Base-by-base conservation (phyloP, 2,888 invertebrate genomes). In the Lordiphosa andalusiaca region DNA sequence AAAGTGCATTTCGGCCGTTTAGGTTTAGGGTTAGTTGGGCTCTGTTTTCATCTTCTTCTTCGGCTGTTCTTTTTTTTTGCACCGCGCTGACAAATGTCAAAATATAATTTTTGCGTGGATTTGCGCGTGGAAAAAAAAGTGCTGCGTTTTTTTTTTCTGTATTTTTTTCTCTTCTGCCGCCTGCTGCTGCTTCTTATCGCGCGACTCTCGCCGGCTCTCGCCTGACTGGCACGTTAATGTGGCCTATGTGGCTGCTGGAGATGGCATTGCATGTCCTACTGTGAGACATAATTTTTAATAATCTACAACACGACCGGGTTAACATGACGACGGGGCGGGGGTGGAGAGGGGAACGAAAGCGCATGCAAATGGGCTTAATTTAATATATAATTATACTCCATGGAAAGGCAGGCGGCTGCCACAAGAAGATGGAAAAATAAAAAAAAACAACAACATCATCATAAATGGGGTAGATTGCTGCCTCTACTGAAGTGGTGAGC, bases 41-140 rank as follows among this genome's bases (percentile, higher is more conserved):
- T 44, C 16, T 44, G 13, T 46, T 40, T 61, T 63, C 25, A 44
- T 63, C 48, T 60, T 54, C 44, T 60, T 38, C n/a, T n/a, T n/a
- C n/a, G n/a, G n/a, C n/a, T n/a, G n/a, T n/a, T n/a, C n/a, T n/a
- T 48, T 54, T 61, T 49, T 39, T 47, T 53, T 23, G 33, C 52
- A 35, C 64, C 67, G 58, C 67, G 58, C 75, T 71, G 69, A 72
- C 70, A 78, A 78, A 70, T 54, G 76, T 76, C 80, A 77, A 77
- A 77, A 77, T 76, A 77, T 73, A 77, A 77, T 77, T 78, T 77
- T 72, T 77, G 76, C 76, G 80, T 77, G 76, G 80, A 77, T 78
- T 78, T 78, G 73, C 69, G 62, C 50, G 38, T 38, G 55, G 56
- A 51, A 38, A 69, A 50, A 63, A 59, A n/a, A n/a, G n/a, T n/a